These are phyloP conservation scores for Heliocidaris tuberculata DNA, from an alignment of 35 echinoderm and acorn worm genomes.

Conservation along the genomic window DNA sequence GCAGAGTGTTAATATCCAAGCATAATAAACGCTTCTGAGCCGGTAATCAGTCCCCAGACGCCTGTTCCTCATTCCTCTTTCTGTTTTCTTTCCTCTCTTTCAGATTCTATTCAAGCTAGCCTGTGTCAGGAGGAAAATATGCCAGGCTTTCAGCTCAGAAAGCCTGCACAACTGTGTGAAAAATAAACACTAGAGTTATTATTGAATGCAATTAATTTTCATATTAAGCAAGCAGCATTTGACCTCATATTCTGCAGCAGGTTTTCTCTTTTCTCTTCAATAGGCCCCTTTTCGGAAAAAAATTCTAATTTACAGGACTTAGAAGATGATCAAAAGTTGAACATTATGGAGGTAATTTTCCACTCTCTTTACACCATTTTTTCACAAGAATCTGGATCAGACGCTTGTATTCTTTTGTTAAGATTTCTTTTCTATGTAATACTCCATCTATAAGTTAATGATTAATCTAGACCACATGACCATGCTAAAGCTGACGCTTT, in stretches of 20 bases:
- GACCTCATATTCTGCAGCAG: background rate
- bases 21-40: conserved; percentile 11
- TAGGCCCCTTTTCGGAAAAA: background rate
- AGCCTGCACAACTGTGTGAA: background rate
- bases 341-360: background rate
- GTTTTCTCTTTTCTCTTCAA: background rate
- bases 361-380: background rate
- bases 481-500: background rate
- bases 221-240: background rate
- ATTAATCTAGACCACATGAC: background rate
- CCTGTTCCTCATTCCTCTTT: background rate
- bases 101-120: background rate
- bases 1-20: background rate
- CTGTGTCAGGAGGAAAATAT: background rate
- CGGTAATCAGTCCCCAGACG: conserved; percentile 14
- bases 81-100: background rate
- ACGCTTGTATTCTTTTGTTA: background rate
- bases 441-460: background rate
- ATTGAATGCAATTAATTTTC: conserved; percentile 13
- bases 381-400: background rate
- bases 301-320: background rate
- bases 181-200: background rate
- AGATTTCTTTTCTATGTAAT: background rate
- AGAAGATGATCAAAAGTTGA: background rate
- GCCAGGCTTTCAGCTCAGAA: background rate